phyloP scores from a whole-genome alignment of 2,113 vertebrate species.

The Fulica atra region DNA sequence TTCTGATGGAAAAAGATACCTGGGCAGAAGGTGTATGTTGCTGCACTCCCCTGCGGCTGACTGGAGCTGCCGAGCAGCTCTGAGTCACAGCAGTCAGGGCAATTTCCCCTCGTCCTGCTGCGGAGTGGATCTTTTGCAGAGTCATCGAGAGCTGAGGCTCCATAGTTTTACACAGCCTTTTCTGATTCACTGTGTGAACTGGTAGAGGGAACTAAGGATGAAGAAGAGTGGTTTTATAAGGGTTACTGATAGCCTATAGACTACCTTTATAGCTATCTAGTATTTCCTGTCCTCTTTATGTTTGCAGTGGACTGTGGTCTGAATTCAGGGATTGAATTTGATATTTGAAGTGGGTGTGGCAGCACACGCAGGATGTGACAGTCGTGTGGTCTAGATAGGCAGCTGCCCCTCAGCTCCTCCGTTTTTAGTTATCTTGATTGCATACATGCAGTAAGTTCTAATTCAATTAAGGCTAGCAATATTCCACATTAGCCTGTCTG shows the following conservation, averaged over 20 bases:
- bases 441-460: conserved; percentile 52
- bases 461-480: conserved; percentile 50
- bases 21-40: not conserved
- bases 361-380: not conserved
- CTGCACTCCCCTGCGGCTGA: not conserved
- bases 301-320: not conserved
- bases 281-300: not conserved
- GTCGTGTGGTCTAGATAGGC: not conserved
- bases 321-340: not conserved
- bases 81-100: not conserved
- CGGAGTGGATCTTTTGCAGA: not conserved
- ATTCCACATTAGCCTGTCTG: conserved; percentile 42
- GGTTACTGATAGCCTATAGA: not conserved
- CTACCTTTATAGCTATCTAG: not conserved
- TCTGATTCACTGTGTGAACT: not conserved
- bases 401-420: not conserved
- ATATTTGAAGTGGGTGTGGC: not conserved
- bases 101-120: not conserved
- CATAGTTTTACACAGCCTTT: not conserved
- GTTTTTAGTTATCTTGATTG: conserved; percentile 26
- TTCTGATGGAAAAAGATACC: not conserved
- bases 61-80: not conserved
- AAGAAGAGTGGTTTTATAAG: not conserved
- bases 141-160: not conserved
- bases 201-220: not conserved